Evolutionary conservation across 1,140 invertebrate genomes (phyloP), one percentile per base, ranked within the genome.

Genomic region (Tetramorium simillimum): DNA sequence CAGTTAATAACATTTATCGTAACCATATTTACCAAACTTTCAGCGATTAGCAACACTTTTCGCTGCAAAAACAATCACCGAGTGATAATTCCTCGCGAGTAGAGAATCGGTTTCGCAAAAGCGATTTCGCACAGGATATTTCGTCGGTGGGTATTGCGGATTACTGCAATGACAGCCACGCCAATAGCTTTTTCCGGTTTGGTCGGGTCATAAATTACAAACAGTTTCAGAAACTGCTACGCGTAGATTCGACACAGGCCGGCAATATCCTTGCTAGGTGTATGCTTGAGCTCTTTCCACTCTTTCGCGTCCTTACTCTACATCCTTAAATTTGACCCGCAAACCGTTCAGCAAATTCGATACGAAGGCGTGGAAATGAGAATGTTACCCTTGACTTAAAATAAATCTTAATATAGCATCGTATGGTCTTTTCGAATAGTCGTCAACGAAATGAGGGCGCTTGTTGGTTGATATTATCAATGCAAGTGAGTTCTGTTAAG

Each of bases 101-200:
- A 46, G 37, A 80, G 62, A 69, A 51, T 69, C 37, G n/a, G 43
- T 16, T 21, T 16, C 62, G 46, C 77, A 12, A 63, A 43, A 28
- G 40, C 77, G 77, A 81, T 81, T 56, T 81, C 46, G 46, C 77
- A 37, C 46, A 46, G 63, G 77, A 81, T 81, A 81, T 70, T 81
- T 81, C 65, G 67, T 81, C 77, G 33, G 46, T 9, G 63, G 10
- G 2, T 70, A 70, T 16, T 53, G 46, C n/a, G 77, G 77, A 81
- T 81, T 81, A 56, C 46, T 69, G 63, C 63, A 53, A 46, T 69
- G 63, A 81, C 49, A 33, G 24, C 46, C 24, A 81, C 14, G 21
- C n/a, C 63, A 63, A 70, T 81, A 81, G 49, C 77, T 81, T 53
- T 81, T 81, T 81, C 63, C 77, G 21, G 46, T 53, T 70, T 81